Evolutionary conservation across 2,797 vertebrate species (phyloP).

Genomic region (Columba guinea): DNA sequence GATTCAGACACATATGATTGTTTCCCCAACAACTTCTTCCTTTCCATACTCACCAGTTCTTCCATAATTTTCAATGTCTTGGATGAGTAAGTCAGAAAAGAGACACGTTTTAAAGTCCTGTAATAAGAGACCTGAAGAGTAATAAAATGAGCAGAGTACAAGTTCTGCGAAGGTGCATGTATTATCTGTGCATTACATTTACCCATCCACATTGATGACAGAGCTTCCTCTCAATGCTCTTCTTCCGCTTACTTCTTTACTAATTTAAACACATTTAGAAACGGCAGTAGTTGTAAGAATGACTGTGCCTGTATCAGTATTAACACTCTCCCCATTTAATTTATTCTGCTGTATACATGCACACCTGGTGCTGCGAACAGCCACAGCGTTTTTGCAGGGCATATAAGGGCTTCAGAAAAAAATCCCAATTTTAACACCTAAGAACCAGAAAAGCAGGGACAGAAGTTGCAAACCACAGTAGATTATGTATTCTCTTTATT

Average conservation of each 20-base stretch:
- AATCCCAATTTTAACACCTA: neutral
- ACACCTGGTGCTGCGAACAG: fast-evolving
- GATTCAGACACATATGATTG: neutral
- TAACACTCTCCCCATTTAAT: neutral
- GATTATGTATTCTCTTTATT: neutral
- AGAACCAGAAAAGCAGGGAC: neutral
- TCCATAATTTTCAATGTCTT: neutral
- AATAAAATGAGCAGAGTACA: neutral
- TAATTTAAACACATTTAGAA: neutral
- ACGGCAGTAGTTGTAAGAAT: neutral
- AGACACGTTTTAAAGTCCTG: neutral
- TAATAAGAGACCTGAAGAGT: neutral
- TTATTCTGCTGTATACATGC: neutral
- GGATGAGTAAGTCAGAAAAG: neutral
- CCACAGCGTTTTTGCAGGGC: fast-evolving
- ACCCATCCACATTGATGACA: neutral
- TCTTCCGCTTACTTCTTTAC: neutral
- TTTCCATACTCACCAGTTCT: neutral
- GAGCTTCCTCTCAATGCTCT: neutral
- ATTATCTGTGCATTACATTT: neutral
- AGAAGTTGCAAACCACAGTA: neutral
- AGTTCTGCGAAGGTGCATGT: neutral
- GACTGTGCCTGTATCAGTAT: neutral
- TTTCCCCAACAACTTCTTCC: neutral
- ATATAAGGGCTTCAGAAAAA: neutral